phyloP scores from a whole-genome alignment of 2,888 invertebrate species.

The Ochropleura leucogaster region DNA sequence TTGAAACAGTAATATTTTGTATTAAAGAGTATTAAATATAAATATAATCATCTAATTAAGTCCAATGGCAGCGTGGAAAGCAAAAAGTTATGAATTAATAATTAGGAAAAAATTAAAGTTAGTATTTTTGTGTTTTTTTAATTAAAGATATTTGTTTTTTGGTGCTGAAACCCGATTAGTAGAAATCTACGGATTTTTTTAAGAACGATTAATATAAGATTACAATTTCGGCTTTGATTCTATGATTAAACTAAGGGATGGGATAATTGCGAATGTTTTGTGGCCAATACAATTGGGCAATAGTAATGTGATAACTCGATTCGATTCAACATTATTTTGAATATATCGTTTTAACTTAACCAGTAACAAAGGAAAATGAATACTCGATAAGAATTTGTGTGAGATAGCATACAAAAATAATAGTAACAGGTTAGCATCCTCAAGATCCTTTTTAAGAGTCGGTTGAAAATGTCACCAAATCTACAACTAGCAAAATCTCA shows the following conservation, averaged over 20 bases:
- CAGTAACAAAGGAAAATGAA: no score
- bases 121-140: conserved; percentile 1
- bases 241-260: not conserved
- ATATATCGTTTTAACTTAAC: not conserved
- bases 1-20: conserved; percentile 56
- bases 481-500: no score
- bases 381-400: no score
- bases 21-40: conserved; percentile 57
- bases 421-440: no score
- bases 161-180: not conserved
- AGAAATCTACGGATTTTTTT: not conserved
- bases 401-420: no score
- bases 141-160: not conserved
- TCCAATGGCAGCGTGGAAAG: conserved; percentile 85
- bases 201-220: not conserved
- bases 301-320: no score
- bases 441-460: no score
- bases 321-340: not conserved
- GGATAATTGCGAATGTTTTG: not conserved
- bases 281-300: not conserved
- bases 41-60: conserved; percentile 75
- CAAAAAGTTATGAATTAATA: conserved; percentile 63
- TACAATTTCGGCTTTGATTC: not conserved
- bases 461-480: no score
- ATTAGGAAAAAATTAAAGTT: conserved; percentile 27